phyloP scores from a whole-genome alignment of 92 coral and sea anemone species.

The Zoanthus sociatus region DNA sequence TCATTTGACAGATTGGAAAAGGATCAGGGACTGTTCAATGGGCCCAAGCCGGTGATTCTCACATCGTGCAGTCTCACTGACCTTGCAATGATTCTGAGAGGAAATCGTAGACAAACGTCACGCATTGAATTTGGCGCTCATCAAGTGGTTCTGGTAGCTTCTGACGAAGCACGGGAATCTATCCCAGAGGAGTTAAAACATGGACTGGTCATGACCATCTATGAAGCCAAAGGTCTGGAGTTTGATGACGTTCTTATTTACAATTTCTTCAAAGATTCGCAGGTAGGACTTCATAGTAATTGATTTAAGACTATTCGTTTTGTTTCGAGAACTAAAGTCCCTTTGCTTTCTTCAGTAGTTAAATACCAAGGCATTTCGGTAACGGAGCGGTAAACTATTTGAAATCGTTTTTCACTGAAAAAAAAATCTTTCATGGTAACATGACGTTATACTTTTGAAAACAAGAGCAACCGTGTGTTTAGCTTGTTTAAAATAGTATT shows the following conservation, averaged over 20 bases:
- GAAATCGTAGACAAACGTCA: slow-evolving; percentile 60
- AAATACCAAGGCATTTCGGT: too few relatives aligned
- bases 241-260: slow-evolving; percentile 66
- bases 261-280: slow-evolving; percentile 70
- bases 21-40: slow-evolving; percentile 66
- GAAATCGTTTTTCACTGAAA: too few relatives aligned
- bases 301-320: too few relatives aligned
- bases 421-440: too few relatives aligned
- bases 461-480: too few relatives aligned
- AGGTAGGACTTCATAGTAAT: slow-evolving; percentile 20
- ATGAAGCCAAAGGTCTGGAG: slow-evolving; percentile 69
- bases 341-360: too few relatives aligned
- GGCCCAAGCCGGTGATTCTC: slow-evolving; percentile 63
- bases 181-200: slow-evolving; percentile 59
- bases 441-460: too few relatives aligned
- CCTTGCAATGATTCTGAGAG: slow-evolving; percentile 68
- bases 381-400: too few relatives aligned
- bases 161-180: slow-evolving; percentile 64
- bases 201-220: slow-evolving; percentile 67
- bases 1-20: slow-evolving; percentile 63
- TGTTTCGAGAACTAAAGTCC: too few relatives aligned
- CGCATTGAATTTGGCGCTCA: slow-evolving; percentile 72
- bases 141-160: slow-evolving; percentile 65
- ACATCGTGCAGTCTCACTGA: slow-evolving; percentile 62
- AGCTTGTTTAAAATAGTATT: too few relatives aligned